Evolutionary conservation across 2,797 vertebrate genomes (phyloP), one percentile per base, ranked within the genome.

Genomic region (Otus scops): DNA sequence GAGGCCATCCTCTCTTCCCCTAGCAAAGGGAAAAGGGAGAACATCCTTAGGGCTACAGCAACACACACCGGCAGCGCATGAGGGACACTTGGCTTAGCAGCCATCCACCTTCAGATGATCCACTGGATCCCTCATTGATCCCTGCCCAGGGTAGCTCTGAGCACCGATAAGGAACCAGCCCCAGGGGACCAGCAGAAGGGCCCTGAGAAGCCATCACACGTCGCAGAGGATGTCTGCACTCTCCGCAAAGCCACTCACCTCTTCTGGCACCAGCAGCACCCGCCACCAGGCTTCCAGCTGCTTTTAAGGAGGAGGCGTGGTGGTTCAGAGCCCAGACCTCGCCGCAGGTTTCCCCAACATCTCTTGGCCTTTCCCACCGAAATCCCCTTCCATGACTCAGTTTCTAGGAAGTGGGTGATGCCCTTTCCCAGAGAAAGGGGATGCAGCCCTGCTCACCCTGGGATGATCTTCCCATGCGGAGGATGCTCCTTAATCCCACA

Each of bases 1-100:
- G 88, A 45, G 32, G 75, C 92, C 92, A 73, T 91, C 86, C 93
- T 94, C 88, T 93, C 65, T 69, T 93, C 89, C 88, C 95, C 97
- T 97, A 13, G 56, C 32, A 68, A 41, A 74, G 51, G 41, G 41
- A 87, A 69, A 70, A 71, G 39, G 56, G 8, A 89, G 56, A 81
- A 39, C 53, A 84, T 23, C 28, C 57, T 96, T 4, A 92, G 85
- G 10, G 73, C 39, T 18, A 6, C 4, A 0, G 21, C 5, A 53
- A n/a, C 13, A 6, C 39, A 0, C 36, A 0, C n/a, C 20, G 3
- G 34, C 57, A 20, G 45, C 19, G 0, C 5, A 1, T 3, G 2
- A 22, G n/a, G 50, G 18, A 48, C 0, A 6, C 43, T 13, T 10
- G 2, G 1, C 50, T 19, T 3, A 1, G n/a, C 79, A 4, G 59